These are phyloP conservation scores for Halcyon leucocephala DNA, from an alignment of 2,797 vertebrate species.

Conservation along the genomic window DNA sequence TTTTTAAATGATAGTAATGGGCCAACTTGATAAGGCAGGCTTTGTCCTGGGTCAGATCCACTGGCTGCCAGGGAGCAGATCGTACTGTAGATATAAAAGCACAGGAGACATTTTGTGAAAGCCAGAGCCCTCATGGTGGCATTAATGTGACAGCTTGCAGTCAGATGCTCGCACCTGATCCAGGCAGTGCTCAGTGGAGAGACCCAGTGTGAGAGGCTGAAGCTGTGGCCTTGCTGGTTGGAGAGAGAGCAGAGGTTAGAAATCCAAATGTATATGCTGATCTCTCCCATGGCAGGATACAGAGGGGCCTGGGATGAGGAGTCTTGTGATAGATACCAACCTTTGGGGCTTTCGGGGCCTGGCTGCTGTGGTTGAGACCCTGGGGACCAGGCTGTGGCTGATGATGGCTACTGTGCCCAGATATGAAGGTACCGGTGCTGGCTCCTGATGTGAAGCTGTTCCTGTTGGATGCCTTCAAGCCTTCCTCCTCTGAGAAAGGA, in stretches of 20 bases:
- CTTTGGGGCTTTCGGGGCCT: not conserved
- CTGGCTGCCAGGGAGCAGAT: not conserved
- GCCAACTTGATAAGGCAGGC: not conserved
- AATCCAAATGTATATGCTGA: not conserved
- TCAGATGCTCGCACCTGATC: not conserved
- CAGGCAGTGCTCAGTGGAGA: not conserved
- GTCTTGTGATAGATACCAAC: not conserved
- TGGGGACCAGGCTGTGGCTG: not conserved
- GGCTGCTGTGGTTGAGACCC: not conserved
- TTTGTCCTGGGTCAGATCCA: not conserved
- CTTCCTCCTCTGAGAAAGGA: slow-evolving; percentile 20
- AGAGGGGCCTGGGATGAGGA: not conserved
- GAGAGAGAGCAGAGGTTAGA: not conserved
- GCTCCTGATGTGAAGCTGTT: not conserved
- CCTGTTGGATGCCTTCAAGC: not conserved
- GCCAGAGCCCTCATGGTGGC: not conserved
- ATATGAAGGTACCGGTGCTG: not conserved
- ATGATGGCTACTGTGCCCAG: not conserved
- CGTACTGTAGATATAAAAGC: not conserved
- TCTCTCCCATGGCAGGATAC: not conserved
- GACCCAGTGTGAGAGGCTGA: not conserved
- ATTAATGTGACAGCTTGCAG: not conserved
- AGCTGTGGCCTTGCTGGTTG: not conserved
- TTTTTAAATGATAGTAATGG: not conserved
- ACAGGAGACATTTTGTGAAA: not conserved